Conservation (phyloP, 2,888 invertebrate genomes). For the Euplagia quadripunctaria region DNA sequence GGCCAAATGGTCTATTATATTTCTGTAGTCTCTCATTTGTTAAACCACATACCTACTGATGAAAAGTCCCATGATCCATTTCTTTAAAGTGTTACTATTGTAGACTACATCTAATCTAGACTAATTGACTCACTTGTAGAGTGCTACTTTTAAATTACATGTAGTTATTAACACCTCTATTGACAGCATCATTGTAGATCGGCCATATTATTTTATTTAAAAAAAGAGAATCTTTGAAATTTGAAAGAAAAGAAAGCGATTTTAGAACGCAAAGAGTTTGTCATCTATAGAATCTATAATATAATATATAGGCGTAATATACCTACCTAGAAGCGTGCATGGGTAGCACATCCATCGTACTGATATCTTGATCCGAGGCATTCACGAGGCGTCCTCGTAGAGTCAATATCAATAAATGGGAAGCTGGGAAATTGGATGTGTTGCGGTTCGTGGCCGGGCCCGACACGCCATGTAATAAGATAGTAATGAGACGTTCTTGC, state of each 20-base stretch:
- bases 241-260: not conserved
- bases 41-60: not conserved
- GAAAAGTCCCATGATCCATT: not conserved
- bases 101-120: not conserved
- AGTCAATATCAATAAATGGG: slow-evolving; percentile 88
- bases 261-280: slow-evolving; percentile 19
- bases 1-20: not conserved
- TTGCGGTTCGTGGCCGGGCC: slow-evolving; percentile 78
- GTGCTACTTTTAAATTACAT: not conserved
- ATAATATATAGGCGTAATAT: not conserved
- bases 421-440: slow-evolving; percentile 87
- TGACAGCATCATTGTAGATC: not conserved
- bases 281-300: slow-evolving; percentile 26
- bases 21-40: not conserved
- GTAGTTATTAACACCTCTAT: not conserved
- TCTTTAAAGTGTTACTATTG: not conserved
- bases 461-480: slow-evolving; percentile 83
- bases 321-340: slow-evolving; percentile 1
- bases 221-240: too few species aligned
- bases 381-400: slow-evolving; percentile 81
- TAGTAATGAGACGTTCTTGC: slow-evolving; percentile 82
- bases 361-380: slow-evolving; percentile 60
- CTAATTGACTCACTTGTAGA: not conserved
- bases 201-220: not conserved
- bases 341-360: slow-evolving; percentile 63